Percentiles rank a stretch among this genome's conserved stretches.
These are phyloP conservation scores for Carposina sasakii DNA, from an alignment of 1,140 invertebrate genomes.

Conservation along the genomic window DNA sequence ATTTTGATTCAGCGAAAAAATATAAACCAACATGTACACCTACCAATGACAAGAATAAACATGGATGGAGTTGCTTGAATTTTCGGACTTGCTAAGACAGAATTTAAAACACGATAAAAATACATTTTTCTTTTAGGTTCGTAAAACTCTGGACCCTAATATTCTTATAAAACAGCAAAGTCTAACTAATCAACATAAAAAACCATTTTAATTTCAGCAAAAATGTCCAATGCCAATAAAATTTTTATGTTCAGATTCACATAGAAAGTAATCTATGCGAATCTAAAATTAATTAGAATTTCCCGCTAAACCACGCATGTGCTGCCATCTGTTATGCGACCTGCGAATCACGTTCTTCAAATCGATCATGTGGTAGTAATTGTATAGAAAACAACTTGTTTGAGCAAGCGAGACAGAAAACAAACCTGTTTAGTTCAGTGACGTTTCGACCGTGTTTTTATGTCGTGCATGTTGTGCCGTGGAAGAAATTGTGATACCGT, in stretches of 20 bases:
- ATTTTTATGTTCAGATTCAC: neutral
- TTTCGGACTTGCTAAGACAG: too few relatives aligned
- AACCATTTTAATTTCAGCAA: neutral
- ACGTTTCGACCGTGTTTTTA: conserved; percentile 58
- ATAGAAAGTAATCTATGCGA: neutral
- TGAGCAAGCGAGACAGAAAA: conserved; percentile 41
- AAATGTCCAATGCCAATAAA: neutral
- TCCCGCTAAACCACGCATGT: neutral
- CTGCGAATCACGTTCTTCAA: conserved; percentile 19
- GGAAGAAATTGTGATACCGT: neutral
- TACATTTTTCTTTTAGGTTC: too few relatives aligned
- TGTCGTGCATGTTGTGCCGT: conserved; percentile 34
- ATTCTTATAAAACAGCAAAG: neutral
- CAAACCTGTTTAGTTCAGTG: conserved; percentile 59
- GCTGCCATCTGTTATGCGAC: conserved; percentile 39
- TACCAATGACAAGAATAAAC: too few relatives aligned
- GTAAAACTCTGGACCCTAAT: too few relatives aligned
- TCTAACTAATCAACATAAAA: conserved; percentile 9
- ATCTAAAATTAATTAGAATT: neutral
- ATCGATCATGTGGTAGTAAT: conserved; percentile 48
- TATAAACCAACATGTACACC: too few relatives aligned
- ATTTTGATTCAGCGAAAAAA: too few relatives aligned
- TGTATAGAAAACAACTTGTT: conserved; percentile 3
- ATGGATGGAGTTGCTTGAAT: too few relatives aligned
- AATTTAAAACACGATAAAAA: too few relatives aligned